Conservation (phyloP, 2,888 invertebrate genomes). For the Smittia aterrima region DNA sequence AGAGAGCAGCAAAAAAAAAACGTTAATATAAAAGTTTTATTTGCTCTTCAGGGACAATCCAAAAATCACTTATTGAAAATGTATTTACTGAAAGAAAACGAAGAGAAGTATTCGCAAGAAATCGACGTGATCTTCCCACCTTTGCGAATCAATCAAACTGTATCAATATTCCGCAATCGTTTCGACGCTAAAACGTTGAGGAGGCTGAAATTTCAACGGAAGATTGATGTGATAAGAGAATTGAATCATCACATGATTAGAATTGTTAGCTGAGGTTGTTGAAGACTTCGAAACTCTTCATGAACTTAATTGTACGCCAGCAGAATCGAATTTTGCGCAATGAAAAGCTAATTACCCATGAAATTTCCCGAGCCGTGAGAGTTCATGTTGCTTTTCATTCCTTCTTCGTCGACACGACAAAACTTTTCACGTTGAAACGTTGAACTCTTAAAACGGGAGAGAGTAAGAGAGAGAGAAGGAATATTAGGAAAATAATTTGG, state of each 20-base stretch:
- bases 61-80: constrained; percentile 2
- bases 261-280: background rate
- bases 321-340: background rate
- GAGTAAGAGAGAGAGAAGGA: background rate
- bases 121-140: constrained; percentile 33
- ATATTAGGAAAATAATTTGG: constrained; percentile 39
- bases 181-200: constrained; percentile 16
- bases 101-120: background rate
- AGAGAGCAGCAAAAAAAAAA: background rate
- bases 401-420: background rate
- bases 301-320: constrained; percentile 33
- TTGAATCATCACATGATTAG: constrained; percentile 34
- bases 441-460: constrained; percentile 6
- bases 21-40: constrained; percentile 16
- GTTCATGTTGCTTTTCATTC: constrained; percentile 24
- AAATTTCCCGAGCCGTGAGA: constrained; percentile 38
- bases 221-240: constrained; percentile 38
- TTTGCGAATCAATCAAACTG: constrained; percentile 36
- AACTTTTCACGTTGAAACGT: background rate
- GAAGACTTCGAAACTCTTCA: background rate
- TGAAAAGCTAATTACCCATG: constrained; percentile 33
- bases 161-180: constrained; percentile 37
- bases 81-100: background rate
- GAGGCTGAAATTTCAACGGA: background rate
- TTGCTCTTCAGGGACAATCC: background rate